These are phyloP conservation scores for Coccyzus lansbergi DNA, from an alignment of 2,797 vertebrate genomes.

Conservation along the genomic window DNA sequence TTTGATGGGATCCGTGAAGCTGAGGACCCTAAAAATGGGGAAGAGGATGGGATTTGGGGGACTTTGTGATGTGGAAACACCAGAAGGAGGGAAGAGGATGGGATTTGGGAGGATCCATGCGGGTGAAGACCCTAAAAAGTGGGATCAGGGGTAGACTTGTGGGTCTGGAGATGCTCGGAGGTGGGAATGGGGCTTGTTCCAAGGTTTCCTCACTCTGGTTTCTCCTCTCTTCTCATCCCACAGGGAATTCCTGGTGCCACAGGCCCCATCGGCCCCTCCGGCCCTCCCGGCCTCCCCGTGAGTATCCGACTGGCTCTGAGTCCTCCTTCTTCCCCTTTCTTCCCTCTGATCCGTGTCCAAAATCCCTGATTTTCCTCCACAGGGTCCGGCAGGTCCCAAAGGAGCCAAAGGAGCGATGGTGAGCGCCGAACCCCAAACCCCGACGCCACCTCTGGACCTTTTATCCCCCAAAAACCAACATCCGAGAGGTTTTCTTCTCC, in stretches of 20 bases:
- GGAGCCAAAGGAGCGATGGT: conserved; percentile 90
- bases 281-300: conserved; percentile 88
- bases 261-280: conserved; percentile 86
- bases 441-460: neutral
- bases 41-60: no score
- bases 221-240: no score
- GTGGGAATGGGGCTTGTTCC: neutral
- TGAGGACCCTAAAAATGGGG: no score
- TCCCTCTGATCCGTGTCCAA: fast-evolving
- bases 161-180: neutral
- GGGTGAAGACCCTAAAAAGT: no score
- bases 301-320: no score
- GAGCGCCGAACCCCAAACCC: conserved; percentile 44
- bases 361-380: neutral
- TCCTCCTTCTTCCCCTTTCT: fast-evolving
- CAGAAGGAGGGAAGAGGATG: no score
- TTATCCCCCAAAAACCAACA: neutral
- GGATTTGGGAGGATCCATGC: no score
- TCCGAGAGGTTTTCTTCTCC: neutral
- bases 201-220: fast-evolving
- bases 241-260: conserved; percentile 88
- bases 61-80: no score
- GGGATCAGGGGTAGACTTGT: neutral
- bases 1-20: no score
- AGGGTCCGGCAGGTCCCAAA: conserved; percentile 90